These are phyloP conservation scores for Myoxocephalus aenaeus DNA, from an alignment of 2,797 vertebrate species.

Conservation along the genomic window DNA sequence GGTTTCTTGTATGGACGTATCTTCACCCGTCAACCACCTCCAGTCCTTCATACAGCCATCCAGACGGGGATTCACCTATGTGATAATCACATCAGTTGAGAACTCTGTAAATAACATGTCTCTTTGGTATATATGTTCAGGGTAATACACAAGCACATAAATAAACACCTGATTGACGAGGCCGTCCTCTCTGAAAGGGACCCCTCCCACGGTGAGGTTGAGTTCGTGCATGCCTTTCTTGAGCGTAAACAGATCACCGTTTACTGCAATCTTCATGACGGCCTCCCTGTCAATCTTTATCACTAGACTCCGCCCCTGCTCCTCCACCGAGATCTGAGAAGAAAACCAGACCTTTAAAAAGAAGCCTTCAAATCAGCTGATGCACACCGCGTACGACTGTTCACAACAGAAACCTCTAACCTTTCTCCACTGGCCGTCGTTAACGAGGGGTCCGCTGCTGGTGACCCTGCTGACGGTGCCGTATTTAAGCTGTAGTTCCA, in stretches of 20 bases:
- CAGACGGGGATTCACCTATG: conserved; percentile 93
- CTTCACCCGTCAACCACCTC: conserved; percentile 94
- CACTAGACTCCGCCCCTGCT: conserved; percentile 91
- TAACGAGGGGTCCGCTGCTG: conserved; percentile 92
- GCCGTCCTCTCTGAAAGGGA: conserved; percentile 91
- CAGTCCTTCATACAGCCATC: conserved; percentile 96
- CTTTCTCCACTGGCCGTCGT: conserved; percentile 94
- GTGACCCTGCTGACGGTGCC: conserved; percentile 89
- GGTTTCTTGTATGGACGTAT: conserved; percentile 92
- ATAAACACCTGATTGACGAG: conserved; percentile 89
- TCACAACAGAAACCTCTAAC: conserved; percentile 75
- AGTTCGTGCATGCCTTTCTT: conserved; percentile 93
- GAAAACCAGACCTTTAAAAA: conserved; percentile 4
- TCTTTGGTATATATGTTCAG: background rate
- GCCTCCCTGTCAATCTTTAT: conserved; percentile 96
- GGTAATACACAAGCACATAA: conserved; percentile 55
- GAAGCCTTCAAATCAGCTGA: background rate
- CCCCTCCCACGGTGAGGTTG: conserved; percentile 95
- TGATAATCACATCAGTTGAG: conserved; percentile 10
- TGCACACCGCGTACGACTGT: background rate
- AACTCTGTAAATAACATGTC: background rate
- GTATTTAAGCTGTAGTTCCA: conserved; percentile 95
- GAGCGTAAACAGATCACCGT: conserved; percentile 91
- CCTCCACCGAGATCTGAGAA: conserved; percentile 94
- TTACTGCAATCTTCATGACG: conserved; percentile 97